Evolutionary conservation across 2,888 invertebrate genomes (phyloP), one percentile per base, ranked within the genome.

Genomic region (Camptogramma bilineatum): DNA sequence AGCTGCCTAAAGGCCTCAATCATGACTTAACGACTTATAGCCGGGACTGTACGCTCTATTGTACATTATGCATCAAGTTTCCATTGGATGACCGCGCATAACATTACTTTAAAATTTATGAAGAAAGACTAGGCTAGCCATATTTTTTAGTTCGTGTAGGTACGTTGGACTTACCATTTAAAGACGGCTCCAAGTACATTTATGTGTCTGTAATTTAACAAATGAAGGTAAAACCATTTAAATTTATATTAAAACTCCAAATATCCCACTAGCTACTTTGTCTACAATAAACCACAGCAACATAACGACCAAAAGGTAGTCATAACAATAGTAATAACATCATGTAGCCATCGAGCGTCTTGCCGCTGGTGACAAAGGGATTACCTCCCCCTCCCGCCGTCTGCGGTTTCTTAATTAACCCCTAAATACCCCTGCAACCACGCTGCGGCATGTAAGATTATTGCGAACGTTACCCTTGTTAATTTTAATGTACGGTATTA

Each of bases 401-500:
- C 88, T 90, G 91, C 85, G 92, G 92, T 88, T 90, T 84, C 90
- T 90, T 92, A 91, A 92, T 92, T 92, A 92, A 92, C 91, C 91
- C 85, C 86, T 87, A 91, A 92, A 89, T 90, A 88, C 89, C 86
- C 83, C 77, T 81, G 86, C 84, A 84, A 82, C 79, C 80, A 76
- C 82, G 83, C 75, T 71, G 79, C 80, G 85, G 87, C 81, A 77
- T 86, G 83, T 82, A 84, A 87, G 90, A 91, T 90, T 90, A 91
- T 90, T 89, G 85, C 83, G 80, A 83, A 84, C 85, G 81, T 83
- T 85, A 84, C 87, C 85, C 84, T 86, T 86, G 87, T 87, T 90
- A 86, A 89, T 90, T 88, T 87, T 87, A 89, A 89, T 89, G 84
- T 86, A 81, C 78, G 78, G 78, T 85, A 83, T 87, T 87, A 89